Base-by-base conservation (phyloP, 2,888 invertebrate species). In the Muscina levida region DNA sequence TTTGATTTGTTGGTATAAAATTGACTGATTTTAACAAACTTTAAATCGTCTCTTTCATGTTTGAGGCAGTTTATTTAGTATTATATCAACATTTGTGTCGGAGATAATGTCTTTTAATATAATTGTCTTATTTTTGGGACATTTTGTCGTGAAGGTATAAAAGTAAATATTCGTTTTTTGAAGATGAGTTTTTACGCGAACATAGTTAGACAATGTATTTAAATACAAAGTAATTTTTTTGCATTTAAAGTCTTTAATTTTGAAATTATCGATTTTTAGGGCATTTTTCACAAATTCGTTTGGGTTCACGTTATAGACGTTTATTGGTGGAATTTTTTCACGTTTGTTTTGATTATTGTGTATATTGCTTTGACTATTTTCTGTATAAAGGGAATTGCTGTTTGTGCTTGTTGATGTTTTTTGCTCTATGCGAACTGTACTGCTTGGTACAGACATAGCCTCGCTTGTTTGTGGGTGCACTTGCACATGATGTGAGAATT, bases 161-260 rank as follows among this genome's bases (percentile, higher is more conserved):
- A 31, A 31, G 3, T 31, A 5, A 5, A 8, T 31, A 31, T 31
- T 31, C 3, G 31, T 31, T 8, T 31, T 31, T 31, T 31, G 4
- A 3, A 31, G 31, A 3, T 31, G 31, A 5, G 8, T 8, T 31
- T 31, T 31, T 5, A 31, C 31, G 3, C 31, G 31, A 31, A 31
- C 31, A 31, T 53, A 10, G 48, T 48, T 2, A 17, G 2, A 3
- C 4, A 48, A 3, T 13, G 48, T 48, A 17, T 48, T 48, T 8
- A 48, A 17, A 48, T 17, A 17, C 10, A 48, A 10, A 17, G 13
- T 48, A 17, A 3, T 48, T 48, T 48, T 17, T 17, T 48, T 5
- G 6, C 46, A 11, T 48, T 53, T 53, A 17, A 24, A 24, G 3
- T 53, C 53, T 53, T 53, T 53, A 53, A 53, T 53, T 53, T 53